Conservation (phyloP, 1,140 invertebrate species). For the Oreohelix idahoensis region DNA sequence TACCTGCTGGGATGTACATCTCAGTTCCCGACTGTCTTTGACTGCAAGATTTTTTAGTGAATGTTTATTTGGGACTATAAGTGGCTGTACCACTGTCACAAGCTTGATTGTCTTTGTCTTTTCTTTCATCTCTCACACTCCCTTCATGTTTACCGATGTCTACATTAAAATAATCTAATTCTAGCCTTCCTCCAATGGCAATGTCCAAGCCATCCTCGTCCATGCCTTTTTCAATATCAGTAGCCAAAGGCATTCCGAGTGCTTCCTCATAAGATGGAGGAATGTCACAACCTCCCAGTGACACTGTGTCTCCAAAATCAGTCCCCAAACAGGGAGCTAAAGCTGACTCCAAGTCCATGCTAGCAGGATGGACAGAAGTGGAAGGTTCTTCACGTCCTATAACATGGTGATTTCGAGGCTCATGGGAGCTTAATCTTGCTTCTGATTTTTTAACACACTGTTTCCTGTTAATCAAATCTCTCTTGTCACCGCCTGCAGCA, state of each 20-base stretch:
- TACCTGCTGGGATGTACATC: too few species aligned
- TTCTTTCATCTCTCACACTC: background rate
- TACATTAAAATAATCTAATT: background rate
- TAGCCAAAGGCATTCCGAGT: slow-evolving; percentile 42
- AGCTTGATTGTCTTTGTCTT: background rate
- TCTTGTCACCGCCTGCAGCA: background rate
- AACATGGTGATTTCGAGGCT: background rate
- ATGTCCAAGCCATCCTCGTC: background rate
- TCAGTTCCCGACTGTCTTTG: too few species aligned
- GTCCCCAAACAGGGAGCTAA: background rate
- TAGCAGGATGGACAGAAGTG: background rate
- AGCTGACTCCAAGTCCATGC: background rate
- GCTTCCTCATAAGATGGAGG: slow-evolving; percentile 51
- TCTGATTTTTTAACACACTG: background rate
- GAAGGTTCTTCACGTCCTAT: background rate
- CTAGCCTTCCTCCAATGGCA: background rate
- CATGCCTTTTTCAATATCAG: background rate
- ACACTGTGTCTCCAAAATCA: background rate
- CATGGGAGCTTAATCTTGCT: background rate
- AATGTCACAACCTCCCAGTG: slow-evolving; percentile 35
- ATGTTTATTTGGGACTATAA: too few species aligned
- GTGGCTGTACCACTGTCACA: too few species aligned
- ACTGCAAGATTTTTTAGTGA: too few species aligned
- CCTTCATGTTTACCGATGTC: background rate
- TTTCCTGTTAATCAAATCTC: background rate